Conservation (phyloP, 2,888 invertebrate species). For the Eristalis tenax region DNA sequence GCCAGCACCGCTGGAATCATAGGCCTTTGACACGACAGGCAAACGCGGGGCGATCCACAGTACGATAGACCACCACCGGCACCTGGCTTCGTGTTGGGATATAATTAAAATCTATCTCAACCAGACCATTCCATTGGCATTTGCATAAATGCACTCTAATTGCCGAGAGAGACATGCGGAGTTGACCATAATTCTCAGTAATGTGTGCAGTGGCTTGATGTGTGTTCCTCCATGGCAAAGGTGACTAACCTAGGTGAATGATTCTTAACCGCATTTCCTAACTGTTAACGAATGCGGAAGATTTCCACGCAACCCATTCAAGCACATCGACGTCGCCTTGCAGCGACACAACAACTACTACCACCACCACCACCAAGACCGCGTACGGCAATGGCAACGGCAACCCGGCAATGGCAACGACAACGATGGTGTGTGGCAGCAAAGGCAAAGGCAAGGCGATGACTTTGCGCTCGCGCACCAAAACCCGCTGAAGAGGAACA, state of each 20-base stretch:
- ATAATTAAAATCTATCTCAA: constrained; percentile 24
- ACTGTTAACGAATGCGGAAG: constrained; percentile 60
- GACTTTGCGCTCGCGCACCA: constrained; percentile 3
- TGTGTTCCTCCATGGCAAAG: neutral
- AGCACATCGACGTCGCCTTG: constrained; percentile 1
- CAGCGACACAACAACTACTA: neutral
- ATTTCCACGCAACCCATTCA: constrained; percentile 59
- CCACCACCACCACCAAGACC: constrained; percentile 31
- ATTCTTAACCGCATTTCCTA: constrained; percentile 51
- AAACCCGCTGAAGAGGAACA: constrained; percentile 31
- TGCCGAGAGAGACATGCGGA: constrained; percentile 5
- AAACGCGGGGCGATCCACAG: too few relatives aligned
- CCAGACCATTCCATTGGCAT: constrained; percentile 40
- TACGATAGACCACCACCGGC: constrained; percentile 25
- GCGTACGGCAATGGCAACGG: neutral
- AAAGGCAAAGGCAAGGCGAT: neutral
- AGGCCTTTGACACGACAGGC: neutral
- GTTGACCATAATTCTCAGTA: constrained; percentile 12
- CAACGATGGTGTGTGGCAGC: neutral
- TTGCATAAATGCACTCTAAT: constrained; percentile 50
- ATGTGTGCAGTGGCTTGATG: neutral
- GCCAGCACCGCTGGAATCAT: neutral
- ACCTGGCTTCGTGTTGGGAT: constrained; percentile 16
- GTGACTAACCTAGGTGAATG: constrained; percentile 56
- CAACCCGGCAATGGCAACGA: neutral